Evolutionary conservation across 2,888 invertebrate species (phyloP).

Genomic region (Aporophyla lueneburgensis): DNA sequence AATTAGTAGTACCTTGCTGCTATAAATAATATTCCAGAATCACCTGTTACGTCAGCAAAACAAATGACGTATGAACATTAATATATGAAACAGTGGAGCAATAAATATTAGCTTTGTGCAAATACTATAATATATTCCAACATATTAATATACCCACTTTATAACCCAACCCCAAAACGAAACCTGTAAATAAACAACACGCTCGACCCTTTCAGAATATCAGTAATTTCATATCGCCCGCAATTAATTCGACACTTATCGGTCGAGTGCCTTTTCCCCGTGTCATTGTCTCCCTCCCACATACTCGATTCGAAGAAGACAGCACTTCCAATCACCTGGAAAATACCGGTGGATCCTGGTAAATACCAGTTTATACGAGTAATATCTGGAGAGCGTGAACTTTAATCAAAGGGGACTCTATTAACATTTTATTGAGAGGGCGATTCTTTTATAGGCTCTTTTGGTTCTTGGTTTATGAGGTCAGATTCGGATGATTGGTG

Average conservation of each 20-base stretch:
- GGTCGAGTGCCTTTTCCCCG: conserved; percentile 32
- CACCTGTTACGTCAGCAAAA: conserved; percentile 25
- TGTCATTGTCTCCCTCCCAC: conserved; percentile 40
- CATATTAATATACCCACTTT: conserved; percentile 38
- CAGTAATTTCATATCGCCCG: conserved; percentile 55
- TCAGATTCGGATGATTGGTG: conserved; percentile 43
- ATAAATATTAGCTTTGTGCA: conserved; percentile 31
- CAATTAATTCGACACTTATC: conserved; percentile 64
- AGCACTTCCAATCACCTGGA: conserved; percentile 48
- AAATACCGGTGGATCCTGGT: conserved; percentile 52
- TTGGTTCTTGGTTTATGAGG: conserved; percentile 44
- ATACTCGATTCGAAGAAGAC: conserved; percentile 38
- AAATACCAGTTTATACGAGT: conserved; percentile 57
- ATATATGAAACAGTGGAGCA: background rate
- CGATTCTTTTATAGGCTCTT: conserved; percentile 59
- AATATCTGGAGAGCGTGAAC: conserved; percentile 41
- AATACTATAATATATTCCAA: conserved; percentile 33
- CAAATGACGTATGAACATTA: conserved; percentile 11
- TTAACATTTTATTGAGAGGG: conserved; percentile 58
- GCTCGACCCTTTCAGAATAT: conserved; percentile 47
- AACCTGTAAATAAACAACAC: conserved; percentile 56
- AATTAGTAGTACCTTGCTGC: conserved; percentile 24
- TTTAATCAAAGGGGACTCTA: conserved; percentile 62
- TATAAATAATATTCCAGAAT: conserved; percentile 23
- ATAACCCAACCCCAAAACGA: conserved; percentile 38